Evolutionary conservation across 2,888 invertebrate species (phyloP).

Genomic region (Acrobasis suavella): DNA sequence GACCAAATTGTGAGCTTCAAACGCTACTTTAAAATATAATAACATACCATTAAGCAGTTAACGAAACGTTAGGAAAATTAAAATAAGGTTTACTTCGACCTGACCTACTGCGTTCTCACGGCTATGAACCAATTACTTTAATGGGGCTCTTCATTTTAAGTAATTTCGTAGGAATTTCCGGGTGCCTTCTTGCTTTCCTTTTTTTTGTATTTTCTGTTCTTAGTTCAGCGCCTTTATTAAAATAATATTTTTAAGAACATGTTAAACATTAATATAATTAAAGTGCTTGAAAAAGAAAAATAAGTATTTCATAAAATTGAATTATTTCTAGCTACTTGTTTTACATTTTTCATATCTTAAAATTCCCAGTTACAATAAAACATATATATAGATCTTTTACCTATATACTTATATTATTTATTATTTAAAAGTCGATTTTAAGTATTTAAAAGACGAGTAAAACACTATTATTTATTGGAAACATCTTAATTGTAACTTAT

Average conservation of each 20-base stretch:
- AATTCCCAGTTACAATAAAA: no score
- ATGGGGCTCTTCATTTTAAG: constrained; percentile 8
- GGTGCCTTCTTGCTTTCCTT: background rate
- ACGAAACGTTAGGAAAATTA: constrained; percentile 2
- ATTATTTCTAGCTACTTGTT: no score
- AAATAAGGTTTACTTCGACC: constrained; percentile 1
- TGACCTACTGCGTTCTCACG: constrained; percentile 8
- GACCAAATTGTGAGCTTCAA: background rate
- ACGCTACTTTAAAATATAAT: background rate
- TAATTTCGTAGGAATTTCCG: constrained; percentile 17
- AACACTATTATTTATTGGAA: no score
- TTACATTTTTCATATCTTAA: no score
- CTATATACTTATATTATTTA: no score
- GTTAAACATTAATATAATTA: no score
- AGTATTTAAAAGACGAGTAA: no score
- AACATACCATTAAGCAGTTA: constrained; percentile 5
- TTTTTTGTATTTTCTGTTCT: background rate
- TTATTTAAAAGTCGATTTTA: no score
- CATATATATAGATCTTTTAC: no score
- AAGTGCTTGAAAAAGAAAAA: no score
- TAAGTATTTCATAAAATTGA: no score
- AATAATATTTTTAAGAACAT: background rate
- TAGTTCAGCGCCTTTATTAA: background rate
- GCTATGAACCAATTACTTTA: constrained; percentile 15
- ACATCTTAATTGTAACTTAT: no score